Percentiles rank a stretch among this genome's conserved stretches.
These are phyloP conservation scores for Apodemus sylvaticus DNA, from an alignment of 2,113 vertebrate species.

Conservation along the genomic window DNA sequence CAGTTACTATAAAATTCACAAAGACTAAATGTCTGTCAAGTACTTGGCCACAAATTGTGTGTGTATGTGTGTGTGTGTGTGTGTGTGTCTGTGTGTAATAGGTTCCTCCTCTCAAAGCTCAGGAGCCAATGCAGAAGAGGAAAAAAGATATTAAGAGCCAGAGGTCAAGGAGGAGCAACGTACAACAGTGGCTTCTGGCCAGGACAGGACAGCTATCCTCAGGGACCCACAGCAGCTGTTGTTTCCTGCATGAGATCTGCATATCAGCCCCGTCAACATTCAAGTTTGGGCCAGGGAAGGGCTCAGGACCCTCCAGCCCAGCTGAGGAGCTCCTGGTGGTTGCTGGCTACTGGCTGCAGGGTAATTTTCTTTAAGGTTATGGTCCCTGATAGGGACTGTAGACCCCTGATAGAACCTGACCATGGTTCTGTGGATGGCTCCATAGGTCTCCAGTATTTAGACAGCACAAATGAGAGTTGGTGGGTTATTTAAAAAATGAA, in stretches of 20 bases:
- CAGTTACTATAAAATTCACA: neutral
- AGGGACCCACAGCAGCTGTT: neutral
- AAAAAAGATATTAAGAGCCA: neutral
- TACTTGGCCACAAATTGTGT: neutral
- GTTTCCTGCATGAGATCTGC: neutral
- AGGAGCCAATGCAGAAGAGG: neutral
- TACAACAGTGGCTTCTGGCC: neutral
- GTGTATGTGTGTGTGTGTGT: neutral
- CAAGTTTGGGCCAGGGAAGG: neutral
- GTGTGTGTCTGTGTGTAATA: neutral
- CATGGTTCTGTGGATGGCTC: neutral
- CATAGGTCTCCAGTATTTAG: neutral
- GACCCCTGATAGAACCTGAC: too few species aligned
- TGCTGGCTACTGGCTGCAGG: neutral
- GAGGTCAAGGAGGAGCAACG: neutral
- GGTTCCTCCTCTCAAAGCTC: neutral
- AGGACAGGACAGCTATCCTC: neutral
- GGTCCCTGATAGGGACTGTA: neutral
- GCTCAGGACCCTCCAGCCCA: neutral
- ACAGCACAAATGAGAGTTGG: neutral
- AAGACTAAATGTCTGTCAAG: neutral
- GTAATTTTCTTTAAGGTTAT: neutral
- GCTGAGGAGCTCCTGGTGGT: neutral
- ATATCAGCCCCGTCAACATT: neutral
- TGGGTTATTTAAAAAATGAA: neutral